phyloP scores from a whole-genome alignment of 1,140 invertebrate species.

The Brachionus plicatilis region DNA sequence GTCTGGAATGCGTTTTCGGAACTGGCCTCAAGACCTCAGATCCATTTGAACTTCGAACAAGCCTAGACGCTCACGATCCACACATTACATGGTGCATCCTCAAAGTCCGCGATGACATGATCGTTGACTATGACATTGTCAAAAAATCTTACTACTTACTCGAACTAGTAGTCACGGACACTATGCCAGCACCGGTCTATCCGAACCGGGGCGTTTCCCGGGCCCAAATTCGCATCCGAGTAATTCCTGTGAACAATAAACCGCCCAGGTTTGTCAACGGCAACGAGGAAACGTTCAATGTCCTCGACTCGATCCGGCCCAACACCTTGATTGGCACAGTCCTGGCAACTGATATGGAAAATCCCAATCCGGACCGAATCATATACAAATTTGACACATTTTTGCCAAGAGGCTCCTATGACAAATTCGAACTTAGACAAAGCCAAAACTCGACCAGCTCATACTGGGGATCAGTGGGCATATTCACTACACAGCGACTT shows the following conservation, averaged over 20 bases:
- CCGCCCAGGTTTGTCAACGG: conserved; percentile 23
- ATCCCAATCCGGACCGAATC: conserved; percentile 4
- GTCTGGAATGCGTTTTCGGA: neutral
- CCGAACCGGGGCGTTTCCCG: neutral
- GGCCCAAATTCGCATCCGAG: conserved; percentile 10
- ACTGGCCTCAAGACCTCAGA: neutral
- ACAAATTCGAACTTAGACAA: neutral
- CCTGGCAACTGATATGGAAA: conserved; percentile 37
- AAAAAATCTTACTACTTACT: neutral
- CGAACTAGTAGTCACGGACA: neutral
- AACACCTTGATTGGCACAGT: conserved; percentile 15
- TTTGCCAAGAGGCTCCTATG: neutral
- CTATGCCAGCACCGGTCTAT: neutral
- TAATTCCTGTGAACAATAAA: conserved; percentile 21
- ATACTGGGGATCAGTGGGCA: conserved; percentile 16
- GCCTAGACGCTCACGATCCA: neutral
- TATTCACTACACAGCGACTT: neutral
- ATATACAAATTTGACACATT: conserved; percentile 20
- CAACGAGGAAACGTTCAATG: conserved; percentile 27
- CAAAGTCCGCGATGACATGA: conserved; percentile 19
- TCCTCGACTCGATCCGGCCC: neutral
- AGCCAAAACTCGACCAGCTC: neutral
- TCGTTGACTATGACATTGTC: conserved; percentile 31
- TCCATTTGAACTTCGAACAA: conserved; percentile 12
- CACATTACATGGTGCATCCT: conserved; percentile 23